A percentile compares a stretch with the other conserved stretches of the same genome.
Evolutionary conservation across 2,888 invertebrate species (phyloP).

Genomic region (Campoplex nolae): DNA sequence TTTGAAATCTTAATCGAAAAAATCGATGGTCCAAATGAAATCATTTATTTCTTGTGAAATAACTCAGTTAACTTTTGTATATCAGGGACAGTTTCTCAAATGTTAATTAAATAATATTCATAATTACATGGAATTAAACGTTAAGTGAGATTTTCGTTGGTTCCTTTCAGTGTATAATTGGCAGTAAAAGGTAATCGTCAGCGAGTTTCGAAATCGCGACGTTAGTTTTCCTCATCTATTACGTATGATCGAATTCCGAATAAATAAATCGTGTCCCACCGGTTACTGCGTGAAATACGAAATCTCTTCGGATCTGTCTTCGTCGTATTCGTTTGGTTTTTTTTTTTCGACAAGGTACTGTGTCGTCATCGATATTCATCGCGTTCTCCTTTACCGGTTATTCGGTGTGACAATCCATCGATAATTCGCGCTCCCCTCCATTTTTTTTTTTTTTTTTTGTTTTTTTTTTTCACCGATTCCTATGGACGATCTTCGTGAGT

Average conservation of each 20-base stretch:
- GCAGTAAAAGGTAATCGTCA: background rate
- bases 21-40: background rate
- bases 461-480: constrained; percentile 17
- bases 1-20: background rate
- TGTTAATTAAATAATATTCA: background rate
- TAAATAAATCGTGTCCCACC: background rate
- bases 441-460: background rate
- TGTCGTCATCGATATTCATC: constrained; percentile 53
- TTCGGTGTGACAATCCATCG: constrained; percentile 42
- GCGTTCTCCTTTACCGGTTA: constrained; percentile 40
- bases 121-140: background rate
- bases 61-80: background rate
- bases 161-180: background rate
- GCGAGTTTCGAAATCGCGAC: background rate
- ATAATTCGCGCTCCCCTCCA: constrained; percentile 1
- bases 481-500: background rate
- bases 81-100: background rate
- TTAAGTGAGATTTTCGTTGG: background rate
- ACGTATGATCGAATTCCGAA: background rate
- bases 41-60: background rate
- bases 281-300: background rate
- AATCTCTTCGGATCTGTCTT: constrained; percentile 3
- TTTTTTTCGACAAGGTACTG: constrained; percentile 4
- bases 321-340: background rate
- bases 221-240: background rate